phyloP scores from a whole-genome alignment of 2,888 invertebrate genomes.

The Cheilosia scutellata region DNA sequence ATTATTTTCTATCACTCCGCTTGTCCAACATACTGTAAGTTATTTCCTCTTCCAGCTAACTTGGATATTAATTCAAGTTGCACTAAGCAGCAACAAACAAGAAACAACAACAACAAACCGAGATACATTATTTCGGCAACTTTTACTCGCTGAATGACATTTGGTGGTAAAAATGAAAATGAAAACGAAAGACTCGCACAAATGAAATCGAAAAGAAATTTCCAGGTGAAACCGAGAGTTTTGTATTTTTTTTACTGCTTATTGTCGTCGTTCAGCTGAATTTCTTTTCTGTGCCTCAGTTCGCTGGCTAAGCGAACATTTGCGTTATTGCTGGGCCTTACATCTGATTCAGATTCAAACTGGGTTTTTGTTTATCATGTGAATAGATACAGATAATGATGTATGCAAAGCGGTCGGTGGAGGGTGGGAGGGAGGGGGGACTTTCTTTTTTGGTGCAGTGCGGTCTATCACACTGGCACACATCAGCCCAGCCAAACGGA shows the following conservation, averaged over 20 bases:
- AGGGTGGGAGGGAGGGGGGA: slow-evolving; percentile 50
- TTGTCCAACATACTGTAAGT: slow-evolving; percentile 33
- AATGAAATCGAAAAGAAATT: slow-evolving; percentile 75
- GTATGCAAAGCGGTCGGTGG: slow-evolving; percentile 28
- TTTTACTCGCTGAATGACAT: slow-evolving; percentile 70
- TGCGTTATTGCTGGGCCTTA: neutral
- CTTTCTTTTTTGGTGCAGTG: slow-evolving; percentile 61
- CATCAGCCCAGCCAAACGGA: slow-evolving; percentile 28
- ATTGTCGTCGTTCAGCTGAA: slow-evolving; percentile 7
- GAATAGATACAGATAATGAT: slow-evolving; percentile 55
- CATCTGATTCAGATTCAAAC: slow-evolving; percentile 66
- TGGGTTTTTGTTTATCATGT: slow-evolving; percentile 45
- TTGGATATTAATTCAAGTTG: slow-evolving; percentile 16
- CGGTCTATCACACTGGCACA: slow-evolving; percentile 31
- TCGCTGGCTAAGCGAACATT: slow-evolving; percentile 4
- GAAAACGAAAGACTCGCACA: slow-evolving; percentile 52
- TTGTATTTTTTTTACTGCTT: slow-evolving; percentile 21
- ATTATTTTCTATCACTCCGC: neutral
- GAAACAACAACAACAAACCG: slow-evolving; percentile 11
- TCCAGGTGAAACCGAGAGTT: slow-evolving; percentile 75
- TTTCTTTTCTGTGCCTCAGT: slow-evolving; percentile 8
- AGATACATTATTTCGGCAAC: slow-evolving; percentile 59
- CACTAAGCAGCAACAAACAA: slow-evolving; percentile 1
- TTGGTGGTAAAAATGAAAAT: slow-evolving; percentile 61
- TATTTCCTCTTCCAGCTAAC: slow-evolving; percentile 1